These are phyloP conservation scores for Aphelocoma coerulescens DNA, from an alignment of 2,113 vertebrate species.

Conservation along the genomic window DNA sequence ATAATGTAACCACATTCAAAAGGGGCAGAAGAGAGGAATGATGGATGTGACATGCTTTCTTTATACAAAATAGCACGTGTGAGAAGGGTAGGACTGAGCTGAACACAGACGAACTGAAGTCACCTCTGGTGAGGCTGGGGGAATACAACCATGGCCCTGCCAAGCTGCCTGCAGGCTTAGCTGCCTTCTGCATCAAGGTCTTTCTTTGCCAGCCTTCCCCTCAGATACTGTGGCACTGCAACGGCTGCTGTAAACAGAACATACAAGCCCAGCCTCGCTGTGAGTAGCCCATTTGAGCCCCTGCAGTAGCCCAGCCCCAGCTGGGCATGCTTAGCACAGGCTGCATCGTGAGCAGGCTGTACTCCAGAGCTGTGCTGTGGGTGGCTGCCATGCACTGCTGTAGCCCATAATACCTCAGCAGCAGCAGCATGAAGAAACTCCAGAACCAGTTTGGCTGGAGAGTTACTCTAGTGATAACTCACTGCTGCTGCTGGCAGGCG, in stretches of 20 bases:
- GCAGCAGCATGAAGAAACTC: background rate
- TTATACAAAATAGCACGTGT: background rate
- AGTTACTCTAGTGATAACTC: background rate
- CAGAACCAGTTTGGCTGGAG: background rate
- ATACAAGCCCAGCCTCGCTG: background rate
- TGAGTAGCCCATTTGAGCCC: background rate
- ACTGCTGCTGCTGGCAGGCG: background rate
- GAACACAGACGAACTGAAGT: background rate
- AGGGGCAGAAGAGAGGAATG: background rate
- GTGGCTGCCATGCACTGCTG: background rate
- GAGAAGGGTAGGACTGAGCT: background rate
- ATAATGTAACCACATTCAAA: constrained; percentile 9
- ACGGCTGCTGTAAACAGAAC: background rate
- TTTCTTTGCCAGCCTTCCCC: background rate
- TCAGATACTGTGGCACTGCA: background rate
- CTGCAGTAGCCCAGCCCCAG: background rate
- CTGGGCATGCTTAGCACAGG: background rate
- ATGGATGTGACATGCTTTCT: background rate
- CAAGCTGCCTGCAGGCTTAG: background rate
- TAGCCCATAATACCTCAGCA: background rate
- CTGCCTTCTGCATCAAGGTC: background rate
- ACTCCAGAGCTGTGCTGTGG: background rate
- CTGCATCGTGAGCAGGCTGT: background rate
- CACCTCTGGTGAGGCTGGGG: background rate
- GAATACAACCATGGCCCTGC: background rate